Conservation (phyloP, 2,888 invertebrate genomes). For the Eledone cirrhosa region DNA sequence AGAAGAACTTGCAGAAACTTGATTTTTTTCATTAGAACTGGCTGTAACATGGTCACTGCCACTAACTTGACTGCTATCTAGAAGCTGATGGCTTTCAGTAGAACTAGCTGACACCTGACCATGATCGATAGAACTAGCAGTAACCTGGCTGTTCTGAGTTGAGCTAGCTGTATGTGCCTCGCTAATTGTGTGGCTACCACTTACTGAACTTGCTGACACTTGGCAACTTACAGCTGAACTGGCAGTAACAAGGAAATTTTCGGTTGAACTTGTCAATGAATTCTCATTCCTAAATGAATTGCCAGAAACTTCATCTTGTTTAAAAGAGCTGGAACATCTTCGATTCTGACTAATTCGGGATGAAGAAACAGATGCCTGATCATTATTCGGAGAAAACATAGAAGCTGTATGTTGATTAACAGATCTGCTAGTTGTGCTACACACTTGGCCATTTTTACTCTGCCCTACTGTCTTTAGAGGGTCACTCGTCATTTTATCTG, state of each 20-base stretch:
- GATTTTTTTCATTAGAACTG: constrained; percentile 12
- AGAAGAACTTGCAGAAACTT: constrained; percentile 23
- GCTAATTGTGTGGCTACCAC: constrained; percentile 10
- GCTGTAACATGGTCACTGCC: constrained; percentile 22
- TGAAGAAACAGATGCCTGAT: background rate
- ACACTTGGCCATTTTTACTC: background rate
- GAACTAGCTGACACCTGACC: constrained; percentile 21
- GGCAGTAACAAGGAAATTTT: background rate
- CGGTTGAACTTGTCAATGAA: background rate
- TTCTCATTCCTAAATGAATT: background rate
- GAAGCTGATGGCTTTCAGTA: constrained; percentile 4
- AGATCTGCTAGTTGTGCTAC: background rate
- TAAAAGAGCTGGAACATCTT: background rate
- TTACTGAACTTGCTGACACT: constrained; percentile 21
- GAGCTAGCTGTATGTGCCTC: constrained; percentile 15
- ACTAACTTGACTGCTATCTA: constrained; percentile 10
- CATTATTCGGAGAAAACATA: constrained; percentile 17
- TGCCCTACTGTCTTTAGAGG: background rate
- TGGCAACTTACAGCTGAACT: constrained; percentile 9
- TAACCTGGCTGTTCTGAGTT: constrained; percentile 16
- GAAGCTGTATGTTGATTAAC: constrained; percentile 5
- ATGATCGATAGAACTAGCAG: constrained; percentile 7
- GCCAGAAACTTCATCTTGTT: constrained; percentile 14
- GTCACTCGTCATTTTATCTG: background rate
- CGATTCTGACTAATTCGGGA: too few species aligned